Evolutionary conservation across 2,888 invertebrate genomes (phyloP).

Genomic region (Drosophila tripunctata): DNA sequence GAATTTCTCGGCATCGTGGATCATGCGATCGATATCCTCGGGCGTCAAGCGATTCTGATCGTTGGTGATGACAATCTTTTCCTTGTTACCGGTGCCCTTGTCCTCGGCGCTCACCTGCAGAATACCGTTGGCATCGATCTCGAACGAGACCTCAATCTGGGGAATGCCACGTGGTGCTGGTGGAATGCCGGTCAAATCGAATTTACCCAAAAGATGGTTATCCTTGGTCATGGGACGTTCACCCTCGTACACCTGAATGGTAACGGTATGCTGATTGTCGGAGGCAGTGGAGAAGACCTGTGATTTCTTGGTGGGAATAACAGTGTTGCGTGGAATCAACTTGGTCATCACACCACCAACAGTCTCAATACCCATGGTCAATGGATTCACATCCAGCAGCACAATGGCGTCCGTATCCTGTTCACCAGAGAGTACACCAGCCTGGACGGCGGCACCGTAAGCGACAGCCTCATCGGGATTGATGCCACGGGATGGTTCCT

Average conservation of each 20-base stretch:
- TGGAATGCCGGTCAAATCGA: conserved; percentile 98
- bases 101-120: conserved; percentile 99
- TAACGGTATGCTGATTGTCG: conserved; percentile 99
- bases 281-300: conserved; percentile 99
- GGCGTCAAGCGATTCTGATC: conserved; percentile 98
- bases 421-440: conserved; percentile 97
- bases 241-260: conserved; percentile 99
- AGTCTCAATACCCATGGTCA: conserved; percentile 99
- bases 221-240: conserved; percentile 99
- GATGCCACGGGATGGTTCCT: conserved; percentile 98
- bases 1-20: conserved; percentile 99
- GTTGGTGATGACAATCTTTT: conserved; percentile 99
- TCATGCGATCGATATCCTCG: conserved; percentile 99
- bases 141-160: conserved; percentile 97
- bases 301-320: conserved; percentile 99
- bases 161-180: conserved; percentile 97
- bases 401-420: conserved; percentile 98
- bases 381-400: conserved; percentile 98
- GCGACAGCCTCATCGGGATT: conserved; percentile 99
- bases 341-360: conserved; percentile 99
- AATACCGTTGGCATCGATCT: conserved; percentile 97
- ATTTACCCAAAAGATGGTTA: conserved; percentile 99
- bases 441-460: conserved; percentile 99
- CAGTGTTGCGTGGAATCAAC: conserved; percentile 98
- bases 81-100: conserved; percentile 99